phyloP scores from a whole-genome alignment of 2,797 vertebrate species.

The Hypotaenidia philippensis region DNA sequence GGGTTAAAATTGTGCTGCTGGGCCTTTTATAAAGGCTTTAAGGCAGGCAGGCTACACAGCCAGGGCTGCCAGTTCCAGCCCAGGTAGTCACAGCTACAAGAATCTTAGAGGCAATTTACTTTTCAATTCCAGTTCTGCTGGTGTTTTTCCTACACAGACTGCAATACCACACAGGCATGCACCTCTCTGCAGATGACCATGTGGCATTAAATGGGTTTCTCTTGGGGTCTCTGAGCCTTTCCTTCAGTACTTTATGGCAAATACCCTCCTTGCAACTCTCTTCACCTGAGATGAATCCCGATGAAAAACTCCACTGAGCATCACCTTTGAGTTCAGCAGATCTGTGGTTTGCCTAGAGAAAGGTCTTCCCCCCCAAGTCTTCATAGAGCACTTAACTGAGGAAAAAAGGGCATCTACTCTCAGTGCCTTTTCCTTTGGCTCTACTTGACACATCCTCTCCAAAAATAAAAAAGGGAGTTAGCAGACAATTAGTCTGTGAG shows the following conservation, averaged over 20 bases:
- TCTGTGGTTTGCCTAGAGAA: not conserved
- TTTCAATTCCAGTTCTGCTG: not conserved
- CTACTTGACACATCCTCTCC: not conserved
- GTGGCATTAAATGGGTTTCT: not conserved
- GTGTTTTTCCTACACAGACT: not conserved
- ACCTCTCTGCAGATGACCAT: not conserved
- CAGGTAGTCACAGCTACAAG: not conserved
- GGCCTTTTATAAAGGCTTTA: not conserved
- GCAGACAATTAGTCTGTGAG: slow-evolving; percentile 16
- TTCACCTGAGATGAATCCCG: not conserved
- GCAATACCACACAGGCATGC: accelerated
- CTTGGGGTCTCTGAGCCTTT: not conserved
- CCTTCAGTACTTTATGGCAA: not conserved
- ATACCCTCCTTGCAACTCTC: not conserved
- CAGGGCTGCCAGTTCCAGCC: not conserved
- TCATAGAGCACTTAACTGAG: not conserved
- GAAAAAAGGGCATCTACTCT: not conserved
- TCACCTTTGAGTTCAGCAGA: accelerated
- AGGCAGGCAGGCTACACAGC: not conserved
- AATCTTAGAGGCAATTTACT: not conserved
- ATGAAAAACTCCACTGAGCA: not conserved
- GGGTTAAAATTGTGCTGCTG: not conserved
- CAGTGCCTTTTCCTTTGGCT: not conserved
- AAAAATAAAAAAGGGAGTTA: slow-evolving; percentile 43
- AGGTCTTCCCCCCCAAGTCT: not conserved